Conservation (phyloP, 2,113 vertebrate species). For the Todiramphus saurophagus region DNA sequence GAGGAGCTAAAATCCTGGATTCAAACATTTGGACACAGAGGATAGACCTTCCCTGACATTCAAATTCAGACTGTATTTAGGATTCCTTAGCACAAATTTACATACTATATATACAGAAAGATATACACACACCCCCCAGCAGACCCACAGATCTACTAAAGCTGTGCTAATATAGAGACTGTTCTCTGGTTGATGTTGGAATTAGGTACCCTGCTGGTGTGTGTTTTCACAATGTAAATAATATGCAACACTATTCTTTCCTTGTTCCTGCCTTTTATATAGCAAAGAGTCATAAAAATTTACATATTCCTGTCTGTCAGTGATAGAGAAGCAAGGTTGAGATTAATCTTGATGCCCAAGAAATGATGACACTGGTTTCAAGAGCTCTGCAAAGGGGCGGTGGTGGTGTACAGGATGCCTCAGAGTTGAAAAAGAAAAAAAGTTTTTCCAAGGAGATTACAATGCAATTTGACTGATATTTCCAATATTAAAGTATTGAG, state of each 20-base stretch:
- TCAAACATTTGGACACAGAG: neutral
- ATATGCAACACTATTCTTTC: neutral
- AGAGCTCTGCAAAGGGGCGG: neutral
- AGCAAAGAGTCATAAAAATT: neutral
- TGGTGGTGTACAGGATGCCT: neutral
- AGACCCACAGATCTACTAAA: neutral
- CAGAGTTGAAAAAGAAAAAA: neutral
- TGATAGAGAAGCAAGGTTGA: neutral
- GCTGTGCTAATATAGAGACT: neutral
- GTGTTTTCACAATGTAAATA: neutral
- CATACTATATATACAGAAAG: neutral
- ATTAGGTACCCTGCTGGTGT: neutral
- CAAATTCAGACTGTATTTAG: neutral
- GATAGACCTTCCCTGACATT: neutral
- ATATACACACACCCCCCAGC: neutral
- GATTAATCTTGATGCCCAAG: neutral
- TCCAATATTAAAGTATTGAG: neutral
- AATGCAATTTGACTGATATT: neutral
- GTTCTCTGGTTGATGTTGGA: fast-evolving
- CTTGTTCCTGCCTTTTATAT: neutral
- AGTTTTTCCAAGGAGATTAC: neutral
- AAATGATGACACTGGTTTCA: fast-evolving
- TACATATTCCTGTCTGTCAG: neutral
- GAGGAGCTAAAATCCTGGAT: neutral
- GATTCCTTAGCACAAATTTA: neutral